Evolutionary conservation across 2,113 vertebrate species (phyloP), one percentile per base, ranked within the genome.

Genomic region (Chascanopsetta lugubris): DNA sequence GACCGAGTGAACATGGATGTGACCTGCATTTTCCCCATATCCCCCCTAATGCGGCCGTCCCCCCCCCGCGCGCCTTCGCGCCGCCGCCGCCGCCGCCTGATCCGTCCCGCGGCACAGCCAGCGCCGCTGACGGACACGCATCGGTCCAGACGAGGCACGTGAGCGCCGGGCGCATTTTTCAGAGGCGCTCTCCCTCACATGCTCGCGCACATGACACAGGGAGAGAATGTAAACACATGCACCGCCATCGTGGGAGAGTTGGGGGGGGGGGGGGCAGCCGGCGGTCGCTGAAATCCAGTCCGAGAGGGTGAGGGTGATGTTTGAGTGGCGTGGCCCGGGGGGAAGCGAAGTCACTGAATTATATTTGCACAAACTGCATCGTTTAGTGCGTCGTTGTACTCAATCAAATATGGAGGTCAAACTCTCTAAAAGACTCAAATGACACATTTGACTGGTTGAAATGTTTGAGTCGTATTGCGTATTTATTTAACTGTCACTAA

Each of bases 21-120:
- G 56, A 56, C 64, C n/a, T 32, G 64, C 58, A n/a, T 66, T 80
- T 69, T 69, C 71, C n/a, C n/a, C 71, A 51, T 61, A 57, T 3
- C 27, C 58, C 50, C 59, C 46, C 67, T 29, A 20, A 74, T 25
- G 62, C 18, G 18, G 49, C 54, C 43, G 4, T 17, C 8, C 48
- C 51, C 25, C 1, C 50, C 59, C 48, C 29, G 5, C 0, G 56
- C 43, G 5, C 36, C 45, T 17, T 27, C n/a, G n/a, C n/a, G n/a
- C n/a, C n/a, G 51, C 64, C 55, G 20, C 22, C 55, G 1, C 18
- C 49, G 0, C 5, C 32, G 4, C 60, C 53, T 42, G 81, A 79
- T 69, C 42, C 25, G 8, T 72, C 71, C 49, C 11, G 73, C 65
- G 40, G 4, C 49, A 6, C 22, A 0, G 61, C 49, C 66, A 8